phyloP scores from a whole-genome alignment of 2,113 vertebrate species.

The Irena cyanogastra region DNA sequence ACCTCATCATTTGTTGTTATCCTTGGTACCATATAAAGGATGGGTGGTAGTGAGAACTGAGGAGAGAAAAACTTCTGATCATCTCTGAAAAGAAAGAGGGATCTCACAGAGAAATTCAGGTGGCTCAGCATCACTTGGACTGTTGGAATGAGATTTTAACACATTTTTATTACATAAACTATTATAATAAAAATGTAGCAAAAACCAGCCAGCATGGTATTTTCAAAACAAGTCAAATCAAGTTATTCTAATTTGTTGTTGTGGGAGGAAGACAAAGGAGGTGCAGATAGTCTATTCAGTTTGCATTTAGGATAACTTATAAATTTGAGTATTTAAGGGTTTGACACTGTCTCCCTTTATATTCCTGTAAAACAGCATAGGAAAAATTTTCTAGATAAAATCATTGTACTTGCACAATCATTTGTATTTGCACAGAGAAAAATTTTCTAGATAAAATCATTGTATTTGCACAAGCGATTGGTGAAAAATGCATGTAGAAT shows the following conservation, averaged over 20 bases:
- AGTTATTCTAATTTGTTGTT: background rate
- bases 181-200: background rate
- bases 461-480: background rate
- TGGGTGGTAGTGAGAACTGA: background rate
- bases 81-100: background rate
- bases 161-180: background rate
- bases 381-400: background rate
- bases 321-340: background rate
- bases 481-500: background rate
- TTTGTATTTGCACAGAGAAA: no score
- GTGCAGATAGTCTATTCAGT: background rate
- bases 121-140: background rate
- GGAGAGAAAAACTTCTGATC: background rate
- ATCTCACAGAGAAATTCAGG: background rate
- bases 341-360: background rate
- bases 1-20: background rate
- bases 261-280: background rate
- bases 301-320: background rate
- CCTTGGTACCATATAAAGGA: background rate
- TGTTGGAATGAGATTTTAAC: background rate
- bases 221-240: slow-evolving; percentile 20
- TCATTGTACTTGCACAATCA: no score
- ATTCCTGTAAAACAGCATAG: background rate
- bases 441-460: background rate
- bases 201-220: background rate